A percentile compares a stretch with the other conserved stretches of the same genome.
Conservation (phyloP, 2,797 vertebrate genomes). For the Nyctalus aviator region DNA sequence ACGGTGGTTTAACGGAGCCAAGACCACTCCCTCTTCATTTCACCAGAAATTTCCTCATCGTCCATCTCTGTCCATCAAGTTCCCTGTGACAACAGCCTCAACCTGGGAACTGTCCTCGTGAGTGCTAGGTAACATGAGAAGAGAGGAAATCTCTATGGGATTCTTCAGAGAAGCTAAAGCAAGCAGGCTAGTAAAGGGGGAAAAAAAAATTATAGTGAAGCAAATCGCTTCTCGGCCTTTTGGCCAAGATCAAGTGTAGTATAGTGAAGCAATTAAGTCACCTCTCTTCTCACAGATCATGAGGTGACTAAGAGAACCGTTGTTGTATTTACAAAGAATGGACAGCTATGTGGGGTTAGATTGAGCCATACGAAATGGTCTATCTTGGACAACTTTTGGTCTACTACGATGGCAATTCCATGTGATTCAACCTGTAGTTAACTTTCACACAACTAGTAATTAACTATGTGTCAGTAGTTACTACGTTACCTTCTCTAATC, state of each 20-base stretch:
- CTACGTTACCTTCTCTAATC: not conserved
- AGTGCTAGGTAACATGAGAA: not conserved
- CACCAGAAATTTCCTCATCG: not conserved
- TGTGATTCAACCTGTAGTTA: slow-evolving; percentile 1
- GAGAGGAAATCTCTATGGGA: not conserved
- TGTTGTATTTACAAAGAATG: not conserved
- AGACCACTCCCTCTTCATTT: not conserved
- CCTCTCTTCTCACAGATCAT: not conserved
- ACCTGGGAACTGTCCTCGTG: not conserved
- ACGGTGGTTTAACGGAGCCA: not conserved
- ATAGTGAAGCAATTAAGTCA: not conserved
- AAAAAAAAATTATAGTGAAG: not conserved
- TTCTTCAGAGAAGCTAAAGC: slow-evolving; percentile 43
- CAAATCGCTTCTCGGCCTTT: too few species aligned
- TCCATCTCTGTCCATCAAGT: not conserved
- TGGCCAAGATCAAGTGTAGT: too few species aligned
- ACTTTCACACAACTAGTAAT: not conserved
- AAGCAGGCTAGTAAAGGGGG: not conserved
- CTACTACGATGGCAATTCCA: not conserved
- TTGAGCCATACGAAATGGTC: not conserved
- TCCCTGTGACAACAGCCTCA: not conserved
- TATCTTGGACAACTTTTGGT: not conserved
- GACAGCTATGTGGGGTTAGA: not conserved
- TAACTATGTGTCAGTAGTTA: not conserved
- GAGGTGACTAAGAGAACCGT: not conserved